phyloP scores from a whole-genome alignment of 1,140 invertebrate species.

The Aethina tumida region DNA sequence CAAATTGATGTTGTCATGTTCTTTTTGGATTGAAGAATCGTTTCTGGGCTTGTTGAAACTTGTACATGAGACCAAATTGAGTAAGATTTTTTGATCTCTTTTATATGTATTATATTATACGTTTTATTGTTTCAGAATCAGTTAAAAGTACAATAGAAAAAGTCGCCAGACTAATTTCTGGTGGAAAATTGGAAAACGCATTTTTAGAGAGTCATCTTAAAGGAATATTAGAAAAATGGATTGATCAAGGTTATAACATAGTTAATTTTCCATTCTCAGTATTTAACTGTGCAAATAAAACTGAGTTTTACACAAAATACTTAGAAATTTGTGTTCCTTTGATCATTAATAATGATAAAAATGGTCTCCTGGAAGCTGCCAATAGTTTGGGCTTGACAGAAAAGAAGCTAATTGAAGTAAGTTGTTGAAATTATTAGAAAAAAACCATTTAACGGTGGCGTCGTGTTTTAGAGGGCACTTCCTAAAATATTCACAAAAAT shows the following conservation, averaged over 20 bases:
- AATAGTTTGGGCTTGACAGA: conserved; percentile 27
- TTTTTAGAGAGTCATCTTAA: conserved; percentile 37
- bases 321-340: conserved; percentile 33
- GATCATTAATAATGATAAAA: conserved; percentile 29
- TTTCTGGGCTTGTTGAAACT: conserved; percentile 35
- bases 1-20: conserved; percentile 33
- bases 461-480: conserved; percentile 17
- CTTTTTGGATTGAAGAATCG: conserved; percentile 34
- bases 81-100: conserved; percentile 14
- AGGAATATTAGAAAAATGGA: conserved; percentile 27
- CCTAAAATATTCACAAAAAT: conserved; percentile 19
- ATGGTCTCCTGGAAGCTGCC: conserved; percentile 18
- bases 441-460: background rate
- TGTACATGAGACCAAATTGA: conserved; percentile 29
- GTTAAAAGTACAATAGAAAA: conserved; percentile 29
- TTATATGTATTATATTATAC: conserved; percentile 3
- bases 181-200: conserved; percentile 14
- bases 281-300: conserved; percentile 27
- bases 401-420: conserved; percentile 30
- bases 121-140: conserved; percentile 15
- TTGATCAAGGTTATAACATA: conserved; percentile 12
- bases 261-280: conserved; percentile 32
- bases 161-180: conserved; percentile 18
- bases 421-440: conserved; percentile 2
- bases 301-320: conserved; percentile 37